Evolutionary conservation across 1,140 invertebrate species (phyloP).

Genomic region (Drosophila equinoxialis): DNA sequence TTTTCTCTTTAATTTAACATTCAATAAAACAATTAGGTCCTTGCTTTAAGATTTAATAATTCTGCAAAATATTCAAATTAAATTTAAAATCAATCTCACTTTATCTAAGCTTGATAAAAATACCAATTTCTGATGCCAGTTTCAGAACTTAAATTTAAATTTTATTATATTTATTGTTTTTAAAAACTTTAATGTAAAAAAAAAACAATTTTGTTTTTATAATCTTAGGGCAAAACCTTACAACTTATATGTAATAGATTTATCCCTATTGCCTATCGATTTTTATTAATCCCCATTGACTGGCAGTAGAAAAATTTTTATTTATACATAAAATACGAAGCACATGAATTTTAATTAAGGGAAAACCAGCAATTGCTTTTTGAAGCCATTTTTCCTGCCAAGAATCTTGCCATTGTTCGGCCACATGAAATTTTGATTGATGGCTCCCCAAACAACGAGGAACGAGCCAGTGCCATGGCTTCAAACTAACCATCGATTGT

Average conservation of each 20-base stretch:
- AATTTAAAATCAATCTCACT: background rate
- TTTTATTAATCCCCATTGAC: slow-evolving; percentile 46
- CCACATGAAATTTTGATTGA: slow-evolving; percentile 79
- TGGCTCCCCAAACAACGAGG: slow-evolving; percentile 54
- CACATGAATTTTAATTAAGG: slow-evolving; percentile 73
- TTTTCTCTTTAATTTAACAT: background rate
- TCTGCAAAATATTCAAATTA: background rate
- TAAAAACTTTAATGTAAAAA: too few species aligned
- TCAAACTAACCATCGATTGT: slow-evolving; percentile 69
- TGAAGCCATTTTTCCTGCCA: slow-evolving; percentile 2
- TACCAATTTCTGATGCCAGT: too few species aligned
- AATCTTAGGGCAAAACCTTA: background rate
- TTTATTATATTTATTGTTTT: too few species aligned
- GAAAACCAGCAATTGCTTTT: slow-evolving; percentile 39
- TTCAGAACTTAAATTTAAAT: too few species aligned
- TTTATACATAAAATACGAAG: slow-evolving; percentile 67
- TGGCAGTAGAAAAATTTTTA: slow-evolving; percentile 34
- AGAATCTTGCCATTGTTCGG: slow-evolving; percentile 41
- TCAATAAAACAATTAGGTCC: background rate
- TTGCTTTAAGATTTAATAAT: background rate
- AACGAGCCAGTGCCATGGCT: slow-evolving; percentile 19
- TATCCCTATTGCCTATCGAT: slow-evolving; percentile 29
- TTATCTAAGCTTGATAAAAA: too few species aligned
- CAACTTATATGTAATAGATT: background rate
- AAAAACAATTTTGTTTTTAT: background rate